Evolutionary conservation across 2,888 invertebrate species (phyloP).

Genomic region (Esperia sulphurella): DNA sequence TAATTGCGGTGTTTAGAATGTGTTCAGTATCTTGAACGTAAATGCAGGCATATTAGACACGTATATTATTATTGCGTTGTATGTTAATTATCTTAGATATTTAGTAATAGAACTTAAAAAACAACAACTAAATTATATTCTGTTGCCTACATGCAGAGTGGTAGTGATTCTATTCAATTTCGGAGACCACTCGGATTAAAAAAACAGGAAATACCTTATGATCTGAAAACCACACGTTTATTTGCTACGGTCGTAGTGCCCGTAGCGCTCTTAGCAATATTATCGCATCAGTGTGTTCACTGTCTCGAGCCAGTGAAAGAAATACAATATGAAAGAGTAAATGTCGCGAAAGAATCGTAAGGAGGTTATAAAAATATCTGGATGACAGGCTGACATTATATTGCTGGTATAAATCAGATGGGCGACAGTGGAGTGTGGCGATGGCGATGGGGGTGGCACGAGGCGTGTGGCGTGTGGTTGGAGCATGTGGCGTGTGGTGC

Average conservation of each 20-base stretch:
- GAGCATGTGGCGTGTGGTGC: constrained; percentile 30
- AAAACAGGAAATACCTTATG: too few species aligned
- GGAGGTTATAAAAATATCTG: constrained; percentile 72
- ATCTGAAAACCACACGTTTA: too few species aligned
- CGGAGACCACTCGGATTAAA: too few species aligned
- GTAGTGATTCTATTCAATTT: too few species aligned
- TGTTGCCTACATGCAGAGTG: too few species aligned
- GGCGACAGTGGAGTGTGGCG: constrained; percentile 47
- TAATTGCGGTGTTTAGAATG: constrained; percentile 4
- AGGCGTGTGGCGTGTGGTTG: constrained; percentile 29
- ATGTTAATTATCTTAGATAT: too few species aligned
- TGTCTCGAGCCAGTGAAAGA: constrained; percentile 2
- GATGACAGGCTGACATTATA: constrained; percentile 72
- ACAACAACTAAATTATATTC: too few species aligned
- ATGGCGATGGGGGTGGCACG: constrained; percentile 30
- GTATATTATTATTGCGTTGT: too few species aligned
- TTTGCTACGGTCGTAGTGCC: background rate
- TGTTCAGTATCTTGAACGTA: background rate
- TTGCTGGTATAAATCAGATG: constrained; percentile 73
- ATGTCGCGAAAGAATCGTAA: constrained; percentile 45
- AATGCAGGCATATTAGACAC: background rate
- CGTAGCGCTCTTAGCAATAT: background rate
- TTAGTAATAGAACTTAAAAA: too few species aligned
- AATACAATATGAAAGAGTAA: constrained; percentile 39
- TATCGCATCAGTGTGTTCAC: background rate